A percentile compares a stretch with the other conserved stretches of the same genome.
Evolutionary conservation across 2,888 invertebrate species (phyloP).

Genomic region (Eupsilia transversa): DNA sequence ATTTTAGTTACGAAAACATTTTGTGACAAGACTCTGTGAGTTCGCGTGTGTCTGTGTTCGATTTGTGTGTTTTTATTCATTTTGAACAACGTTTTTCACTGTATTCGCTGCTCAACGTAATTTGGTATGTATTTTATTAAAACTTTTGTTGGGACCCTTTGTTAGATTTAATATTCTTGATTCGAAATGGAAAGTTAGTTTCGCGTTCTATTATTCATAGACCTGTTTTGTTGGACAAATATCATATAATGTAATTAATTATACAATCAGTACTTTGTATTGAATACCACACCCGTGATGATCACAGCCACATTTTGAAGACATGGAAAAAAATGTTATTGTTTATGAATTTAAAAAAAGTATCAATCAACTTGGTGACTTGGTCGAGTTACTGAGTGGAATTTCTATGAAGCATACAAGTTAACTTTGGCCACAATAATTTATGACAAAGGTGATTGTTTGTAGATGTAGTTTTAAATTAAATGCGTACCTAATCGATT

Average conservation of each 20-base stretch:
- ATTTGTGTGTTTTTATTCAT: conserved; percentile 63
- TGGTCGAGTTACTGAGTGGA: background rate
- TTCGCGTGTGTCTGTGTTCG: conserved; percentile 62
- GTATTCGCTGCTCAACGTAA: conserved; percentile 65
- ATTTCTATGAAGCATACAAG: conserved; percentile 1
- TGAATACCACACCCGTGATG: conserved; percentile 59
- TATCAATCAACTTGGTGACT: background rate
- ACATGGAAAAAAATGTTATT: background rate
- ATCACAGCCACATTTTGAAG: background rate
- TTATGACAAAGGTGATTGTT: conserved; percentile 1
- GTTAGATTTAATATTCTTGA: conserved; percentile 50
- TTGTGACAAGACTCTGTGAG: conserved; percentile 67
- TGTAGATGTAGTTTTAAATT: conserved; percentile 3
- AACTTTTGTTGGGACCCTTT: conserved; percentile 47
- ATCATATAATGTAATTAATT: conserved; percentile 30
- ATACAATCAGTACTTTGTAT: conserved; percentile 27
- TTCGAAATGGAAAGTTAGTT: conserved; percentile 58
- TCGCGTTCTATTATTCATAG: conserved; percentile 53
- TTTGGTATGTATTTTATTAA: conserved; percentile 65
- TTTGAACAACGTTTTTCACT: conserved; percentile 59
- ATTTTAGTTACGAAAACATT: conserved; percentile 66
- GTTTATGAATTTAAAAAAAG: conserved; percentile 18
- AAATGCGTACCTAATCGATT: conserved; percentile 14
- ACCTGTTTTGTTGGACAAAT: conserved; percentile 22
- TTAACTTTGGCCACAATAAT: background rate